Evolutionary conservation across 2,797 vertebrate species (phyloP).

Genomic region (Ambastaia sidthimunki): DNA sequence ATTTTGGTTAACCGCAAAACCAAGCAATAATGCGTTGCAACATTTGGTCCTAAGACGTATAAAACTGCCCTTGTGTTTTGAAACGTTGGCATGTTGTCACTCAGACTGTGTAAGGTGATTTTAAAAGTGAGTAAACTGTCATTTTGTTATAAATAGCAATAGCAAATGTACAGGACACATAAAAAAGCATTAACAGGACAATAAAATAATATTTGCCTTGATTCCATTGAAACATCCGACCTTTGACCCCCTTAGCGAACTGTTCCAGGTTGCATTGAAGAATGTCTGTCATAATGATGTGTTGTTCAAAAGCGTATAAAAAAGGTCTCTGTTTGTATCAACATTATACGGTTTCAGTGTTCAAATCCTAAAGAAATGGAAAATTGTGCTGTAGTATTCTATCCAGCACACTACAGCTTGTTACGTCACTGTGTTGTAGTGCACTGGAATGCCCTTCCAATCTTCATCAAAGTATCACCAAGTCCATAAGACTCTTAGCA

Average conservation of each 20-base stretch:
- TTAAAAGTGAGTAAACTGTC: constrained; percentile 56
- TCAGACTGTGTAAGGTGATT: constrained; percentile 49
- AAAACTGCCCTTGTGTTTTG: constrained; percentile 57
- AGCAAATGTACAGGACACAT: too few relatives aligned
- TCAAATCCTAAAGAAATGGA: not conserved
- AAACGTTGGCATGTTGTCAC: constrained; percentile 56
- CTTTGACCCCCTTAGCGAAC: not conserved
- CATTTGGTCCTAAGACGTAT: constrained; percentile 42
- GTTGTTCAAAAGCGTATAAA: not conserved
- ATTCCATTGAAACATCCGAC: not conserved
- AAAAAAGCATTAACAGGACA: not conserved
- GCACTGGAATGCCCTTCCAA: constrained; percentile 18
- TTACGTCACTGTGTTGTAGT: constrained; percentile 28
- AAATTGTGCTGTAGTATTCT: constrained; percentile 3
- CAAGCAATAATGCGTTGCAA: constrained; percentile 52
- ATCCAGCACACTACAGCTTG: not conserved
- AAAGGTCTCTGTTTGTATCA: constrained; percentile 1
- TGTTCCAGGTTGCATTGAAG: not conserved
- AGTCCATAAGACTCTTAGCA: constrained; percentile 45
- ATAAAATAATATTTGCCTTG: not conserved
- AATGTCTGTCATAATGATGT: not conserved
- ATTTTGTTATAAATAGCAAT: constrained; percentile 46
- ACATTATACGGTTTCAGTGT: not conserved
- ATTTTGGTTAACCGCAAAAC: constrained; percentile 36
- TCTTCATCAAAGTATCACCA: constrained; percentile 31